Evolutionary conservation across 1,140 invertebrate genomes (phyloP).

Genomic region (Macrobrachium rosenbergii): DNA sequence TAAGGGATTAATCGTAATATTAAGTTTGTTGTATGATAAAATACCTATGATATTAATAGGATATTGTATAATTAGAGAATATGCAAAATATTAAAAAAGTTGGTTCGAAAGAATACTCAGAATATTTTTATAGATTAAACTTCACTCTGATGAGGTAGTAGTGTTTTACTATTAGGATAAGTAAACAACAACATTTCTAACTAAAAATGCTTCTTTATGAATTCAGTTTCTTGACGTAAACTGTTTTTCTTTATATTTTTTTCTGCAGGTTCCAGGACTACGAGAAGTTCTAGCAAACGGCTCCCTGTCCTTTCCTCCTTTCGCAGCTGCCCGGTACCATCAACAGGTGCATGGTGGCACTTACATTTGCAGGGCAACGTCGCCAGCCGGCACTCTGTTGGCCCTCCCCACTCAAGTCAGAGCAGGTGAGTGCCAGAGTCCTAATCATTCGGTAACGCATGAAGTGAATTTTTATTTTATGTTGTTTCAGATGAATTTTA

Average conservation of each 20-base stretch:
- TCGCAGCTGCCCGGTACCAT: conserved; percentile 83
- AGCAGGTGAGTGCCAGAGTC: conserved; percentile 61
- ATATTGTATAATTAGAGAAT: too few relatives aligned
- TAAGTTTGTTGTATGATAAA: too few relatives aligned
- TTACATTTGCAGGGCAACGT: conserved; percentile 84
- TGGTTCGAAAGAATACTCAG: too few relatives aligned
- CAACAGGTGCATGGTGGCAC: conserved; percentile 85
- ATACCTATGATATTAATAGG: too few relatives aligned
- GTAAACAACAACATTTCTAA: background rate
- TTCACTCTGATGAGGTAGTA: too few relatives aligned
- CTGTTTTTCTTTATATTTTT: background rate
- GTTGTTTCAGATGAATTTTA: background rate
- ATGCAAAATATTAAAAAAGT: too few relatives aligned
- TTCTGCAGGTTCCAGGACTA: conserved; percentile 39
- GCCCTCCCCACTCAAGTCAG: conserved; percentile 87
- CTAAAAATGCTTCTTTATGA: background rate
- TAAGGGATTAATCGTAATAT: too few relatives aligned
- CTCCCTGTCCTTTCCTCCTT: conserved; percentile 79
- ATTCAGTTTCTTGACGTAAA: background rate
- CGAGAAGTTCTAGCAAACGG: conserved; percentile 47
- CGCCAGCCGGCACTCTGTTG: conserved; percentile 83
- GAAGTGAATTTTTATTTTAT: background rate
- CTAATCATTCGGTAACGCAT: background rate
- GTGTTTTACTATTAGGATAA: too few relatives aligned
- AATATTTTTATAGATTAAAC: too few relatives aligned